Conservation (phyloP, 2,113 vertebrate species). For the Sylvia atricapilla region DNA sequence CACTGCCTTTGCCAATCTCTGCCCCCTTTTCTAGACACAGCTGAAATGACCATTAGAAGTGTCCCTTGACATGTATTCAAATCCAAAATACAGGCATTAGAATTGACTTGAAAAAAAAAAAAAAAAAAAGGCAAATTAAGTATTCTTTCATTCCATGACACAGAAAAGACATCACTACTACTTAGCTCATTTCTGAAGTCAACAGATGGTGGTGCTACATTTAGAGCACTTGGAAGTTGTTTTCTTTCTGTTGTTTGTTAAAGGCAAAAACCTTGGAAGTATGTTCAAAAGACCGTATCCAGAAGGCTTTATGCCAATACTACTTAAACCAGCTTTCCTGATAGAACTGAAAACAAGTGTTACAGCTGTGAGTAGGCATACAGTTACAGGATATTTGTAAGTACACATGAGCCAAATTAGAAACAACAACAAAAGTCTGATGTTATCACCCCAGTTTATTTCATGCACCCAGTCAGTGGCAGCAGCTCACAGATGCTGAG, state of each 20-base stretch:
- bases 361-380: not conserved
- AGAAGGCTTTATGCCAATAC: not conserved
- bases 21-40: not conserved
- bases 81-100: not conserved
- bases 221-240: not conserved
- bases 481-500: not conserved
- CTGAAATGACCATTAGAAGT: not conserved
- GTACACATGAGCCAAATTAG: not conserved
- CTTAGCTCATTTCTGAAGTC: conserved; percentile 6
- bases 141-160: not conserved
- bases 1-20: not conserved
- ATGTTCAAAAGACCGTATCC: not conserved
- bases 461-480: not conserved
- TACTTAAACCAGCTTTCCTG: not conserved
- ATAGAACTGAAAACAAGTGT: not conserved
- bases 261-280: not conserved
- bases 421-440: not conserved
- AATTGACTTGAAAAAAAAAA: not conserved
- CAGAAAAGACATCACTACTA: not conserved
- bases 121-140: not conserved
- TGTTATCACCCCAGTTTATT: not conserved
- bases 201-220: not conserved
- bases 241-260: not conserved
- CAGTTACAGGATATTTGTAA: not conserved
- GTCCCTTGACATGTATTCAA: not conserved